A percentile compares a stretch with the other conserved stretches of the same genome.
Conservation (phyloP, 1,140 invertebrate genomes). For the Hyles euphorbiae region DNA sequence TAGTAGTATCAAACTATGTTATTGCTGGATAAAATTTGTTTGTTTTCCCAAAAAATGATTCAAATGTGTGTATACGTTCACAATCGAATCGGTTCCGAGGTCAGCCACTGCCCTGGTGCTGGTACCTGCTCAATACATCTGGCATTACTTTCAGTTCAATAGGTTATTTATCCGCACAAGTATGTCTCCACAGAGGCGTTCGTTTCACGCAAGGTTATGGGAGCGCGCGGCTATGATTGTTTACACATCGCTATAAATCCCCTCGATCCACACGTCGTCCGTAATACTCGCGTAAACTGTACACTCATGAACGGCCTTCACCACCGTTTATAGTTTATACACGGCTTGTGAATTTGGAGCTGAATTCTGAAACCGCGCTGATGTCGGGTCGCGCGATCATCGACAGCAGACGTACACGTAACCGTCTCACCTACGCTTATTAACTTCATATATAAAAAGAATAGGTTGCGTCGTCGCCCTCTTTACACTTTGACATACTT, state of each 20-base stretch:
- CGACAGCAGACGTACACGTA: background rate
- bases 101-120: constrained; percentile 18
- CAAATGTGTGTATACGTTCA: constrained; percentile 12
- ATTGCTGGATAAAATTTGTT: too few relatives aligned
- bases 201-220: constrained; percentile 27
- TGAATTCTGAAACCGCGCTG: background rate
- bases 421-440: background rate
- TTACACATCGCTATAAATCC: constrained; percentile 29
- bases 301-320: constrained; percentile 23
- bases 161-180: constrained; percentile 14
- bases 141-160: constrained; percentile 21
- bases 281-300: constrained; percentile 10
- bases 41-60: constrained; percentile 1
- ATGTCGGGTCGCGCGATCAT: background rate
- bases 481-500: constrained; percentile 56
- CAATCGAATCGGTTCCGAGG: constrained; percentile 20
- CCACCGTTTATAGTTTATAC: constrained; percentile 7
- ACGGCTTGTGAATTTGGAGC: background rate
- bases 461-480: constrained; percentile 30
- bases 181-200: constrained; percentile 3
- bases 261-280: constrained; percentile 19
- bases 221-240: constrained; percentile 23
- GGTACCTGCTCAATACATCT: constrained; percentile 19
- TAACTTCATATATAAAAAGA: constrained; percentile 22
- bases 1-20: too few relatives aligned